These are phyloP conservation scores for Alfaro cultratus DNA, from an alignment of 2,797 vertebrate genomes.

Conservation along the genomic window DNA sequence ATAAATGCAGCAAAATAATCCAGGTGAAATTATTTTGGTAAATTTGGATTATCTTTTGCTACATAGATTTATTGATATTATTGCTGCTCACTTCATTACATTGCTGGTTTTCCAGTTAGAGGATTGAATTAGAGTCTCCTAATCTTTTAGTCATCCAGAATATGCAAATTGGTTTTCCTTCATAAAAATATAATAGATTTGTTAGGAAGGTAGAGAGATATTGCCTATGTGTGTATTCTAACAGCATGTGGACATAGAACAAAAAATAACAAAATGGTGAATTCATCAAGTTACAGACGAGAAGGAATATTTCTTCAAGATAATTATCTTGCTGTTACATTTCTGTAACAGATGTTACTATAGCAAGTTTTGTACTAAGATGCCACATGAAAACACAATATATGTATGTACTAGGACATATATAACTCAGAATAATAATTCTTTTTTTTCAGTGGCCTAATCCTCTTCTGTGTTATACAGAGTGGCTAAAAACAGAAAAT, in stretches of 20 bases:
- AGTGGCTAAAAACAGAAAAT: not conserved
- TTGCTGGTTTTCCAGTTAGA: conserved; percentile 3
- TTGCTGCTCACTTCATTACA: not conserved
- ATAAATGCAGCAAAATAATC: not conserved
- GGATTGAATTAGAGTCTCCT: not conserved
- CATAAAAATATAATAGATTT: not conserved
- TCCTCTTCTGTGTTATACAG: too few species aligned
- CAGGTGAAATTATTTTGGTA: conserved; percentile 3
- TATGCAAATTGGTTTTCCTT: not conserved
- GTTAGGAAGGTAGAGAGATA: not conserved
- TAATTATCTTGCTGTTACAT: not conserved
- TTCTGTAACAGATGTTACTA: not conserved
- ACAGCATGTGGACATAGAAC: not conserved
- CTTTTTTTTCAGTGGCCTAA: too few species aligned
- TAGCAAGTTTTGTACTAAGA: not conserved
- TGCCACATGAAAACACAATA: not conserved
- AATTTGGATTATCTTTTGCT: not conserved
- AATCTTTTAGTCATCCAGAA: not conserved
- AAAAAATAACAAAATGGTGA: not conserved
- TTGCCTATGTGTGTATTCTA: not conserved
- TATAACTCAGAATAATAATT: too few species aligned
- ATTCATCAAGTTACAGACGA: not conserved
- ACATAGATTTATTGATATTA: conserved; percentile 3
- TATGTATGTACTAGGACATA: not conserved
- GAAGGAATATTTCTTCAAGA: not conserved